Percentiles rank a stretch among this genome's conserved stretches.
Conservation (phyloP, 2,797 vertebrate species). For the Acanthornis magna region DNA sequence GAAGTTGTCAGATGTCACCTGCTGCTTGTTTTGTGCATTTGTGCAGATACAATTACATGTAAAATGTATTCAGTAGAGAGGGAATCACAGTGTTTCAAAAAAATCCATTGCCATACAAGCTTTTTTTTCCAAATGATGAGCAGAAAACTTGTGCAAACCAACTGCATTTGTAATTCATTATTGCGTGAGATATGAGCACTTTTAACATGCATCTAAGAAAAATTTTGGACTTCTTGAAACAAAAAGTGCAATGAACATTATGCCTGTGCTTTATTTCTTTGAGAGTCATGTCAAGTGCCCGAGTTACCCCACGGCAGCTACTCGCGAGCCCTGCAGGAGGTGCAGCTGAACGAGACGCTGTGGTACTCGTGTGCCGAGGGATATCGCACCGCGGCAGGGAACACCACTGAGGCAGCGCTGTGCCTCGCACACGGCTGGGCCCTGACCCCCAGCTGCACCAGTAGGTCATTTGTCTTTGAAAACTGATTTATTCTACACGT, state of each 20-base stretch:
- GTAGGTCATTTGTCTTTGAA: constrained; percentile 51
- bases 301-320: constrained; percentile 65
- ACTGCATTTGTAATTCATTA: not conserved
- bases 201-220: not conserved
- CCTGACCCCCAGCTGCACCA: constrained; percentile 60
- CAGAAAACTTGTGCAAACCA: not conserved
- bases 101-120: not conserved
- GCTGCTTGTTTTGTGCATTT: not conserved
- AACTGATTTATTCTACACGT: not conserved
- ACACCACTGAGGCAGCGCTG: not conserved
- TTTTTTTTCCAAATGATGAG: not conserved
- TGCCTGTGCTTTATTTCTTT: not conserved
- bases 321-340: not conserved
- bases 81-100: not conserved
- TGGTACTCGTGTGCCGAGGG: constrained; percentile 62
- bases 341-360: constrained; percentile 39
- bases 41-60: accelerated
- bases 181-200: not conserved
- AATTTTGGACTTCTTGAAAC: not conserved
- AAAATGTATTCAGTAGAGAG: not conserved
- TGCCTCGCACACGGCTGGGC: constrained; percentile 66
- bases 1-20: not conserved
- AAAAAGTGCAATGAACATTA: not conserved
- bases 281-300: constrained; percentile 69
- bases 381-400: constrained; percentile 43